Evolutionary conservation across 1,140 invertebrate species (phyloP).

Genomic region (Drosophila leontia): DNA sequence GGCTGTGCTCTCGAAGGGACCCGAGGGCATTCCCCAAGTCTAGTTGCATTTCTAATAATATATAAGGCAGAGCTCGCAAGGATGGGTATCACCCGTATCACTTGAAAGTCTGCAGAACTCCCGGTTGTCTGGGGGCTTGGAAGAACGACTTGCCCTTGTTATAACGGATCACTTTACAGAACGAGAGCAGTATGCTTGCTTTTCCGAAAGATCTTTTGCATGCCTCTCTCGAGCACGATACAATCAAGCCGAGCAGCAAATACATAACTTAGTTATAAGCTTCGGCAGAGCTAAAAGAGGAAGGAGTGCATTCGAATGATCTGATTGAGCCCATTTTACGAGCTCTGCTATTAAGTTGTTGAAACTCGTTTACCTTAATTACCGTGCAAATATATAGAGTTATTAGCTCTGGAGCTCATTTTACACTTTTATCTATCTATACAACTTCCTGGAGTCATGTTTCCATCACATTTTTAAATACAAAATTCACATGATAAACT

Average conservation of each 20-base stretch:
- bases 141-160: no score
- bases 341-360: conserved; percentile 22
- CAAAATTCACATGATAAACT: conserved; percentile 35
- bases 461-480: conserved; percentile 17
- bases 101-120: neutral
- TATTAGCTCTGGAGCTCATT: neutral
- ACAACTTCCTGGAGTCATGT: conserved; percentile 16
- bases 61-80: neutral
- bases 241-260: neutral
- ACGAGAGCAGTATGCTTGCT: neutral
- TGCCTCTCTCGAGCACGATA: neutral
- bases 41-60: conserved; percentile 33
- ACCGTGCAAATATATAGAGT: conserved; percentile 18
- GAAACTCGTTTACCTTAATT: conserved; percentile 9
- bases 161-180: no score
- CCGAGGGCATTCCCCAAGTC: conserved; percentile 73
- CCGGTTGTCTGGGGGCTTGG: neutral
- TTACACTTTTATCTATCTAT: conserved; percentile 2
- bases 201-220: neutral
- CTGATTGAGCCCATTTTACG: neutral
- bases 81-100: neutral
- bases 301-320: neutral
- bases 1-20: conserved; percentile 86
- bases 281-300: neutral
- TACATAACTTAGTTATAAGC: neutral